Evolutionary conservation across 1,140 invertebrate species (phyloP), one percentile per base, ranked within the genome.

Genomic region (Drosophila lini): DNA sequence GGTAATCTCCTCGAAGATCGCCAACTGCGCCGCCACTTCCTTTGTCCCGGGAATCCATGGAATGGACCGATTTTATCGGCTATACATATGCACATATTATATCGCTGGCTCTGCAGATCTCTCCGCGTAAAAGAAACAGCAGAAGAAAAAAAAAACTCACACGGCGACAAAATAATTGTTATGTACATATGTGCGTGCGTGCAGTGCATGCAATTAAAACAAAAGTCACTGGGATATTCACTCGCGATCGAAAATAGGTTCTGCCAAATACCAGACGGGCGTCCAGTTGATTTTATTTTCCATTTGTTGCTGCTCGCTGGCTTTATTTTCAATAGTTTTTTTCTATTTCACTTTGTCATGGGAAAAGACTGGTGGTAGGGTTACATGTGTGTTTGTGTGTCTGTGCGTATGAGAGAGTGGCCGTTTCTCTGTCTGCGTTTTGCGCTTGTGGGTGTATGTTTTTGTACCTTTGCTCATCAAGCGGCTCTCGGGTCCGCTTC

Each of bases 311-410:
- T 64, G 62, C 65, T 52, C 38, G 31, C 71, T 78, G 16, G 45
- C 25, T 52, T 74, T 68, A 48, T 62, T 77, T 73, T 65, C 32
- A 57, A 38, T 62, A 38, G 48, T 38, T 61, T 53, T 53, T 67
- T 80, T 74, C 81, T 85, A 76, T 85, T 86, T 86, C 75, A 86
- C 83, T 88, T 86, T 86, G 78, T 86, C 79, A 79, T 86, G 77
- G 77, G 62, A 88, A 78, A 73, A 77, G 38, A 67, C 45, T 45
- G 31, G 28, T 58, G 59, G 59, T 55, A 55, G 45, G 62, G 45
- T 55, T 70, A 45, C 32, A 47, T 58, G 56, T 73, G 68, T 61
- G 58, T 67, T 38, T 57, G 53, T 67, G 55, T 64, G 61, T 41
- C 36, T 56, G 41, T 56, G 47, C 25, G 45, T 48, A n/a, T 50